Evolutionary conservation across 1,140 invertebrate genomes (phyloP), one percentile per base, ranked within the genome.

Genomic region (Parasteatoda tepidariorum): DNA sequence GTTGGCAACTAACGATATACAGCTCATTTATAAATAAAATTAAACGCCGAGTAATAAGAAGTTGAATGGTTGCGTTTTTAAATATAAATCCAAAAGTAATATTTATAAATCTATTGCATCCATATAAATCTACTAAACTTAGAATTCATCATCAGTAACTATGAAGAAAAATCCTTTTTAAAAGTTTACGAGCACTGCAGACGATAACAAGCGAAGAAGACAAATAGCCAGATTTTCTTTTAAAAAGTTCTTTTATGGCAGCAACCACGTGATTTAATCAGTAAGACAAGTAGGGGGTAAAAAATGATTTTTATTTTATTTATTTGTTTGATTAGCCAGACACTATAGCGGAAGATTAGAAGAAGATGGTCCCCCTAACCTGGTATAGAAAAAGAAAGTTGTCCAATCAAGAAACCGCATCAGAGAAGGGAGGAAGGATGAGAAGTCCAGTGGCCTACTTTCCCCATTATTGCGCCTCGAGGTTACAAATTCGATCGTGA

Each of bases 351-450:
- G 41, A 78, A 55, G 30, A n/a, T 78, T 41, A 1, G n/a, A 26
- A 26, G 55, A 70, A 57, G 78, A 82, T 82, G 78, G 78, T 81
- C 78, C 78, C n/a, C 78, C 54, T 82, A 82, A 82, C 78, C 78
- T 82, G 34, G 15, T n/a, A n/a, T n/a, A n/a, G n/a, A n/a, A n/a
- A n/a, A 82, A 61, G 71, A 34, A 71, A 61, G 31, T 71, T 54
- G 78, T 61, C 78, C 78, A 82, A 82, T 82, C 22, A 82, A 55
- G 38, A 64, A 22, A 5, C 59, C 6, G 55, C 55, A 31, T 30
- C 31, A 31, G 62, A 68, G 62, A 28, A 7, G 75, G 33, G 57
- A 61, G 71, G 38, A 59, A 33, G 62, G 78, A 70, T 70, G 78
- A 71, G 55, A 57, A 41, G 55, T 76, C 54, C 55, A 28, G 18